phyloP scores from a whole-genome alignment of 2,888 invertebrate species.

The Tipula lateralis region DNA sequence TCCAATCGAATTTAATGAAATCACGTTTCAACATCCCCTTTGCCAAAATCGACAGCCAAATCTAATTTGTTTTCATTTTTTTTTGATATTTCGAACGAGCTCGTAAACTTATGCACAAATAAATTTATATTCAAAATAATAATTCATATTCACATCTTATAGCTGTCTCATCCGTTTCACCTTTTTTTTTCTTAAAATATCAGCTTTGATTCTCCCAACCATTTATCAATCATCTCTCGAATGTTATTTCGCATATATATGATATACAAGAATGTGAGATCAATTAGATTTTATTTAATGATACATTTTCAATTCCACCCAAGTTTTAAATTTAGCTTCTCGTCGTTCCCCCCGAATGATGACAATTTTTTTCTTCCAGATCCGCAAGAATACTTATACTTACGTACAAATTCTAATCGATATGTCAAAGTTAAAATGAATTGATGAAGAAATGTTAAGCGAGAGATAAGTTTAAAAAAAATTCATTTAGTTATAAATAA shows the following conservation, averaged over 20 bases:
- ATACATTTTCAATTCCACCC: not conserved
- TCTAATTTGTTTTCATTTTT: not conserved
- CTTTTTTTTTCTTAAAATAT: not conserved
- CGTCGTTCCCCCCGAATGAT: too few relatives aligned
- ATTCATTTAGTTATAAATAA: not conserved
- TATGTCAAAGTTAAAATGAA: constrained; percentile 11
- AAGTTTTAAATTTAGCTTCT: not conserved
- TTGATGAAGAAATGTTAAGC: not conserved
- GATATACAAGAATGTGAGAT: not conserved
- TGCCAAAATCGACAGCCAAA: not conserved
- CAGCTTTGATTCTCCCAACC: not conserved
- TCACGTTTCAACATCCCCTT: not conserved
- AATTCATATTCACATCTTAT: not conserved
- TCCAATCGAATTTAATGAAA: not conserved
- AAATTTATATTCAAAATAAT: not conserved
- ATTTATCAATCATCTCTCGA: not conserved
- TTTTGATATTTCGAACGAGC: not conserved
- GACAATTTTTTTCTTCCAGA: not conserved
- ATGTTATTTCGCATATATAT: not conserved
- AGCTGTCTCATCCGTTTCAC: not conserved
- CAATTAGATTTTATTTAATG: constrained; percentile 19
- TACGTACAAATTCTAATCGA: not conserved
- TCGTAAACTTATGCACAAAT: not conserved
- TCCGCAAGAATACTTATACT: not conserved
- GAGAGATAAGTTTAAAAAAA: not conserved